These are phyloP conservation scores for Cyprinodon diabolis DNA, from an alignment of 2,797 vertebrate genomes.

Conservation along the genomic window DNA sequence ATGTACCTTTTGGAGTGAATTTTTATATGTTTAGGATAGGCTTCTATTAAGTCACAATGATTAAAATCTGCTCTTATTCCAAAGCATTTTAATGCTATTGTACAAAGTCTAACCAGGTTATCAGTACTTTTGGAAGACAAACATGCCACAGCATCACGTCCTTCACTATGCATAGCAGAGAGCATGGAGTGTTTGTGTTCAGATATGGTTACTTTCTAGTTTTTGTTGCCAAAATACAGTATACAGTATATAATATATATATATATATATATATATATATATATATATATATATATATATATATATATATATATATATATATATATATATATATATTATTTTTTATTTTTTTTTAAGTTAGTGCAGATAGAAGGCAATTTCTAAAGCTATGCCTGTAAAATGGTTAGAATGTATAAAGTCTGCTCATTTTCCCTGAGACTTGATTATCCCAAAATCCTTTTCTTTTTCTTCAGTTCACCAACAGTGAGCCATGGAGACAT, in stretches of 20 bases:
- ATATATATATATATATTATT: no score
- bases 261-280: no score
- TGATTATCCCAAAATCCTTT: no score
- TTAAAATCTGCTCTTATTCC: not conserved
- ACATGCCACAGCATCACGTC: no score
- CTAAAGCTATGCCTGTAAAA: not conserved
- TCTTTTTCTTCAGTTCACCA: no score
- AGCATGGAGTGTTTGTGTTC: not conserved
- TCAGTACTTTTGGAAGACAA: not conserved
- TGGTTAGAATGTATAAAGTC: not conserved
- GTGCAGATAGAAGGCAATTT: not conserved
- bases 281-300: no score
- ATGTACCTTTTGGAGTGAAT: not conserved
- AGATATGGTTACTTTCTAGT: not conserved
- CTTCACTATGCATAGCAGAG: not conserved
- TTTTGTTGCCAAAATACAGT: not conserved
- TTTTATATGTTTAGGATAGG: not conserved
- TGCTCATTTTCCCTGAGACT: not conserved
- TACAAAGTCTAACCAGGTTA: not conserved
- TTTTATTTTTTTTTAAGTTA: no score
- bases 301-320: no score
- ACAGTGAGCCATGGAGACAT: no score
- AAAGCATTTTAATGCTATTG: not conserved
- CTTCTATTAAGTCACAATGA: not conserved
- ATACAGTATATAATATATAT: not conserved